phyloP scores from a whole-genome alignment of 2,888 invertebrate species.

The Lycaena phlaeas region DNA sequence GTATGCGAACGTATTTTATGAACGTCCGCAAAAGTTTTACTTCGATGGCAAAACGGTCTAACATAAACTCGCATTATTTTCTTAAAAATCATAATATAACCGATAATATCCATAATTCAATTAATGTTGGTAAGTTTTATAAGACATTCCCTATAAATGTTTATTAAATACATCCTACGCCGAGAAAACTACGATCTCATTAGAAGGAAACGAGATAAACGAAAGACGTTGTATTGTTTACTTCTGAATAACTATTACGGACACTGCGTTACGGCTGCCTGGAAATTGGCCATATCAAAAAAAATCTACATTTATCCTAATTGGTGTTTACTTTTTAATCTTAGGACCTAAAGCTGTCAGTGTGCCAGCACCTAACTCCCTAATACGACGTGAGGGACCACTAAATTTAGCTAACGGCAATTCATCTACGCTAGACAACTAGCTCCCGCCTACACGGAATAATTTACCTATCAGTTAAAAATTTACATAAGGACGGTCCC shows the following conservation, averaged over 20 bases:
- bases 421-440: constrained; percentile 57
- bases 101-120: no score
- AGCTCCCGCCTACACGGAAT: constrained; percentile 36
- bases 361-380: constrained; percentile 43
- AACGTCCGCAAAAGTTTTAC: no score
- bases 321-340: constrained; percentile 36
- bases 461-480: constrained; percentile 49
- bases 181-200: neutral
- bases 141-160: no score
- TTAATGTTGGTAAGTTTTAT: no score
- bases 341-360: constrained; percentile 39
- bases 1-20: no score
- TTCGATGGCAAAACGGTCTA: no score
- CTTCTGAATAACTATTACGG: neutral
- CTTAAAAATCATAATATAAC: no score
- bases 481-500: constrained; percentile 69
- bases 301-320: constrained; percentile 33
- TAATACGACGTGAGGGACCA: constrained; percentile 46
- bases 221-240: neutral
- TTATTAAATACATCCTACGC: no score
- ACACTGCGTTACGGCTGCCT: neutral
- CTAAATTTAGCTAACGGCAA: constrained; percentile 53
- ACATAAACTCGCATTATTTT: no score
- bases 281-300: neutral
- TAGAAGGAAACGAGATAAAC: neutral